Evolutionary conservation across 2,113 vertebrate genomes (phyloP).

Genomic region (Chamaea fasciata): DNA sequence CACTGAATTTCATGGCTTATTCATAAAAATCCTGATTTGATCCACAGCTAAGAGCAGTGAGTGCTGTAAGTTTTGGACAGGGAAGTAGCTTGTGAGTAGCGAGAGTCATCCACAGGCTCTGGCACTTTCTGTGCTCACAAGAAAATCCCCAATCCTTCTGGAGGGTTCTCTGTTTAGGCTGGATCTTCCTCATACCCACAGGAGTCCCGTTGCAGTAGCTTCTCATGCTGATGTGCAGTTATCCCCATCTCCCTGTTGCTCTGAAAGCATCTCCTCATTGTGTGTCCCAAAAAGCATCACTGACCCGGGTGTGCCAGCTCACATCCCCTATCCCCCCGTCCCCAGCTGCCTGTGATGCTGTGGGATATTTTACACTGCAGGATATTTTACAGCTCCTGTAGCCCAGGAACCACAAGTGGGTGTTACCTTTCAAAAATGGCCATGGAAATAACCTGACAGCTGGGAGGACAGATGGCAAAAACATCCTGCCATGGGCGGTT

Average conservation of each 20-base stretch:
- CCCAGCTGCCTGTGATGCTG: accelerated
- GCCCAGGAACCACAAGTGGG: background rate
- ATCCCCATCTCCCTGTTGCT: background rate
- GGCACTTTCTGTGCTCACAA: background rate
- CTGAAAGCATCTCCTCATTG: background rate
- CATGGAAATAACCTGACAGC: background rate
- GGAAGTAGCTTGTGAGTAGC: background rate
- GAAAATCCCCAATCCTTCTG: background rate
- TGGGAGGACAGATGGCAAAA: background rate
- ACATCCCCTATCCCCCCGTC: background rate
- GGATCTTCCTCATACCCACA: background rate
- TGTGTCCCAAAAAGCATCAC: background rate
- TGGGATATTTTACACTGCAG: background rate
- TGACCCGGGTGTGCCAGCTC: background rate
- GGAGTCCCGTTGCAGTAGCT: background rate
- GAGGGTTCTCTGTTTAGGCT: background rate
- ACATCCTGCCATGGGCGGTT: accelerated
- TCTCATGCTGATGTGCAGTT: background rate
- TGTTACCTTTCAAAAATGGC: background rate
- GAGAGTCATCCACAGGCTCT: background rate
- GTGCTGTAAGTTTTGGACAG: background rate
- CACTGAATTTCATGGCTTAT: background rate
- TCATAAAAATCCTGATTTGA: background rate
- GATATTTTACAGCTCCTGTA: background rate
- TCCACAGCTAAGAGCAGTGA: background rate